Conservation (phyloP, 2,113 vertebrate species). For the Tautogolabrus adspersus region DNA sequence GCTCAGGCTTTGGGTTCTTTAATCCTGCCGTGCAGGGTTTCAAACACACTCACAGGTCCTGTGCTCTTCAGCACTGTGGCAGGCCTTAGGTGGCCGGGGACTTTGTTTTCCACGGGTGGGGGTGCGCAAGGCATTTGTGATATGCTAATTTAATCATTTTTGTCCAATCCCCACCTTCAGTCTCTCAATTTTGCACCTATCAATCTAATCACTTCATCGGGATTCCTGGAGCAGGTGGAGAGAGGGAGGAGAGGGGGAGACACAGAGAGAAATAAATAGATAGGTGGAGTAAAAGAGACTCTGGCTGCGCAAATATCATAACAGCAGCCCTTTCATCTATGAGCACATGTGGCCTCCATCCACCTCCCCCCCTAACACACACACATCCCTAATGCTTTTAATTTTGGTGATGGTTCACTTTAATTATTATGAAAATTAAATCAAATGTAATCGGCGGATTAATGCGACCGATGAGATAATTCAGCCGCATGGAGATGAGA, state of each 20-base stretch:
- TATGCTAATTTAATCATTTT: constrained; percentile 87
- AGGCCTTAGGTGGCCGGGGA: constrained; percentile 60
- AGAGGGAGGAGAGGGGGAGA: constrained; percentile 3
- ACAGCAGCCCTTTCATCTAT: constrained; percentile 68
- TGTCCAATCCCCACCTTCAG: constrained; percentile 71
- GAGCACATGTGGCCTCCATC: constrained; percentile 33
- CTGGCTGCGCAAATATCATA: constrained; percentile 67
- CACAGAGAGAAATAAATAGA: constrained; percentile 42
- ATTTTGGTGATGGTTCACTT: constrained; percentile 85
- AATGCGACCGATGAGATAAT: constrained; percentile 83
- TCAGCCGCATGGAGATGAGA: constrained; percentile 76
- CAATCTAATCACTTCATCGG: constrained; percentile 85
- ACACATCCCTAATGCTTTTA: constrained; percentile 67
- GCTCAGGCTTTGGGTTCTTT: constrained; percentile 61
- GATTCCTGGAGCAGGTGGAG: constrained; percentile 69
- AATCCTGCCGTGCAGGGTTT: constrained; percentile 65
- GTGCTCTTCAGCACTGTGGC: constrained; percentile 61
- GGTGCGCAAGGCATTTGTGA: constrained; percentile 73
- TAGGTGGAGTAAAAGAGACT: constrained; percentile 26
- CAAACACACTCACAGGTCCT: constrained; percentile 62
- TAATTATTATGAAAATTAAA: constrained; percentile 87
- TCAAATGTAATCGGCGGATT: constrained; percentile 85
- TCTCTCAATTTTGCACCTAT: constrained; percentile 76
- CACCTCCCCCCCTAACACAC: constrained; percentile 26
- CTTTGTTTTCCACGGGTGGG: constrained; percentile 70